Percentiles rank a stretch among this genome's conserved stretches.
phyloP scores from a whole-genome alignment of 2,888 invertebrate species.

The Hartigia nigra region DNA sequence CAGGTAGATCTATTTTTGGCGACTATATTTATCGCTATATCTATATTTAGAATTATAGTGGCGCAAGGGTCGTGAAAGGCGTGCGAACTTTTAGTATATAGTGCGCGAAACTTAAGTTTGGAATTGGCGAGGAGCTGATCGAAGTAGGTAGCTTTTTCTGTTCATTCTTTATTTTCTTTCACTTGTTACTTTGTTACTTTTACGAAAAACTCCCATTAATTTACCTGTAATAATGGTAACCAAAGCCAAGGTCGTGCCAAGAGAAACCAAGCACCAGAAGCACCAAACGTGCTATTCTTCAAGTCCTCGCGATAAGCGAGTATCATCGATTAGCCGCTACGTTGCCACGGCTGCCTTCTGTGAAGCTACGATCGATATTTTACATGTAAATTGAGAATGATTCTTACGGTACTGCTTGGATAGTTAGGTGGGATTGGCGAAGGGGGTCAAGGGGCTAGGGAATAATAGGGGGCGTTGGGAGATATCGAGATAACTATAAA shows the following conservation, averaged over 20 bases:
- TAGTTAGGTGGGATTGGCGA: background rate
- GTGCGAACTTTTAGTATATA: background rate
- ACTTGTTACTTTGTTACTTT: background rate
- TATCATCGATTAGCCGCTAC: slow-evolving; percentile 52
- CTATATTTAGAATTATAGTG: background rate
- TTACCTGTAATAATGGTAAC: background rate
- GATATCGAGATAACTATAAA: background rate
- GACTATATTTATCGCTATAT: background rate
- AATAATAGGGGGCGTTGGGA: background rate
- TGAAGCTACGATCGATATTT: slow-evolving; percentile 46
- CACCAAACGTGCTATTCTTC: slow-evolving; percentile 1
- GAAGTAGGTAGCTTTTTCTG: background rate
- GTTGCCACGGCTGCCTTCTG: slow-evolving; percentile 53
- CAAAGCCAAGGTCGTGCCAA: background rate
- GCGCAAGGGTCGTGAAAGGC: background rate
- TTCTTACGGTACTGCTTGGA: background rate
- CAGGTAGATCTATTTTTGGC: slow-evolving; percentile 69
- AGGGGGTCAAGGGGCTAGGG: background rate
- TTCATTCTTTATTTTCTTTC: background rate
- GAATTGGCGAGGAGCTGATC: background rate
- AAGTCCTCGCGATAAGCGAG: background rate
- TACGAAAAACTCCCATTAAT: background rate
- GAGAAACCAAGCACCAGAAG: background rate
- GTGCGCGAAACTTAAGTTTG: background rate
- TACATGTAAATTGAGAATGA: slow-evolving; percentile 7